Conservation (phyloP, 1,140 invertebrate genomes). For the Drosophila athabasca region DNA sequence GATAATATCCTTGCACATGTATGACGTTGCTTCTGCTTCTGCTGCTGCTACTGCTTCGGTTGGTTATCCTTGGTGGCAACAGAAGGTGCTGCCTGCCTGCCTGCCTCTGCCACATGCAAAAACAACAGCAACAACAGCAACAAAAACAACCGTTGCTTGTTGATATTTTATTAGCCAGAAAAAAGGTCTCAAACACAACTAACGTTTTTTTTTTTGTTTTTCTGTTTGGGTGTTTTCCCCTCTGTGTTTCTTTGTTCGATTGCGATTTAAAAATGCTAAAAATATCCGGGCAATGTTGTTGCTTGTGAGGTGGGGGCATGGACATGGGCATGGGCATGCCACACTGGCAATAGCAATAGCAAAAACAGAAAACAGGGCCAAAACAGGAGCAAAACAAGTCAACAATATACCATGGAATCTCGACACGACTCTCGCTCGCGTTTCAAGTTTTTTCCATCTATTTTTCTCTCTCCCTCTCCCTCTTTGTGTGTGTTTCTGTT, state of each 20-base stretch:
- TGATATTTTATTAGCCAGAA: constrained; percentile 77
- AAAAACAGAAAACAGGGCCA: constrained; percentile 20
- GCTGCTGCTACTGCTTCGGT: constrained; percentile 44
- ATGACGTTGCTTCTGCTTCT: constrained; percentile 72
- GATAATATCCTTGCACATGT: constrained; percentile 81
- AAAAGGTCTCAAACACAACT: constrained; percentile 19
- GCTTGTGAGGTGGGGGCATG: background rate
- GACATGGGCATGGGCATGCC: background rate
- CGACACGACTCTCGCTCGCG: constrained; percentile 68
- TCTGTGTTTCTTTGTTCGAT: constrained; percentile 33
- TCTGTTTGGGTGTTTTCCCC: constrained; percentile 22
- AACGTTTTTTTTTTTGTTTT: constrained; percentile 27
- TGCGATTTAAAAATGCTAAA: constrained; percentile 77
- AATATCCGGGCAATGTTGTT: constrained; percentile 53
- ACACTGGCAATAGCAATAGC: background rate
- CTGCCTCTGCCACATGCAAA: constrained; percentile 68
- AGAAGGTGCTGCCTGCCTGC: constrained; percentile 36
- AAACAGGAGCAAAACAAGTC: constrained; percentile 46
- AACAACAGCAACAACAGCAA: constrained; percentile 31
- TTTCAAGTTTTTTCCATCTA: constrained; percentile 50
- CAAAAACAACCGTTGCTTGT: constrained; percentile 57
- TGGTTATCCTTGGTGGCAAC: constrained; percentile 66
- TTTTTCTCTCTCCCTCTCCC: constrained; percentile 7
- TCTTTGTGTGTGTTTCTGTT: background rate
- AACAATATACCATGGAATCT: constrained; percentile 50